Evolutionary conservation across 2,113 vertebrate genomes (phyloP).

Genomic region (Amazona guildingii): DNA sequence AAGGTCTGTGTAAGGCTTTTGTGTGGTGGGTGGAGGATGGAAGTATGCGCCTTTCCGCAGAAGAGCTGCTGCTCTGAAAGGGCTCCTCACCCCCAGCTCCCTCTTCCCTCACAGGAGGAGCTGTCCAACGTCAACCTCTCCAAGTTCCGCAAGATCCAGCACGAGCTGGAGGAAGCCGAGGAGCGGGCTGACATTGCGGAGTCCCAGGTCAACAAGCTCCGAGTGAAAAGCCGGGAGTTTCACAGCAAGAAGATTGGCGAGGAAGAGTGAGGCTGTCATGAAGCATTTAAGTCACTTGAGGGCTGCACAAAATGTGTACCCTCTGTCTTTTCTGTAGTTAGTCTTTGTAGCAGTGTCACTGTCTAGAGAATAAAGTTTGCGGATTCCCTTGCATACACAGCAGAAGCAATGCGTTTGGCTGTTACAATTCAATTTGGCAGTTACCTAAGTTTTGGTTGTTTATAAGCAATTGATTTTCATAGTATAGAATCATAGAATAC

Average conservation of each 20-base stretch:
- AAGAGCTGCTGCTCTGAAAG: neutral
- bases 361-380: neutral
- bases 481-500: neutral
- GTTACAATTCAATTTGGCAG: neutral
- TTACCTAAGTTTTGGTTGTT: neutral
- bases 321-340: neutral
- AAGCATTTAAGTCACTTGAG: neutral
- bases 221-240: neutral
- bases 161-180: conserved; percentile 79
- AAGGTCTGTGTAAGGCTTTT: neutral
- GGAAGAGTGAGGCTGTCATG: neutral
- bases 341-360: neutral
- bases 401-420: neutral
- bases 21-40: neutral
- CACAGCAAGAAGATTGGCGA: neutral
- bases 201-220: conserved; percentile 81
- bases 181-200: conserved; percentile 82
- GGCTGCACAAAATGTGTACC: neutral
- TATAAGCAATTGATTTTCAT: neutral
- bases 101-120: conserved; percentile 62
- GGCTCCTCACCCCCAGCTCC: neutral
- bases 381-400: neutral
- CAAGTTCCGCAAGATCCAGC: conserved; percentile 78
- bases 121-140: conserved; percentile 70
- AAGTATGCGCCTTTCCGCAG: neutral